Conservation (phyloP, 92 coral and sea anemone genomes). For the Parazoanthus swiftii region DNA sequence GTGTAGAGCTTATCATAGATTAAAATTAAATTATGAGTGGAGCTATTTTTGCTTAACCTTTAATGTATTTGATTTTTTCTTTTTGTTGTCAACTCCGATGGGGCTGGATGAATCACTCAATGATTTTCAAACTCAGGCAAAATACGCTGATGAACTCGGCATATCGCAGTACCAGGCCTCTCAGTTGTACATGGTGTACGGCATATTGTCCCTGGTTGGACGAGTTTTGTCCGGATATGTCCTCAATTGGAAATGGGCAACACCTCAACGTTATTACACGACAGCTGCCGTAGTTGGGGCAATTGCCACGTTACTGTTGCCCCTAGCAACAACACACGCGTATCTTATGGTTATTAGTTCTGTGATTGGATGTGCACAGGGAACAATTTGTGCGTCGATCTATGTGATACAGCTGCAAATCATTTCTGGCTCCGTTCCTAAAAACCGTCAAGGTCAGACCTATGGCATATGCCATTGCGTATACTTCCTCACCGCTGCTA, state of each 20-base stretch:
- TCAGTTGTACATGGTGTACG: background rate
- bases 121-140: background rate
- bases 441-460: background rate
- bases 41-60: too few relatives aligned
- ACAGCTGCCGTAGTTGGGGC: background rate
- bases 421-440: background rate
- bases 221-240: background rate
- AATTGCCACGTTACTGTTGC: background rate
- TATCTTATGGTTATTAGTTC: background rate
- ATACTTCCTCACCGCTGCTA: background rate
- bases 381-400: background rate
- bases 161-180: background rate
- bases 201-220: background rate
- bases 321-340: background rate
- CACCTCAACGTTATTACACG: background rate
- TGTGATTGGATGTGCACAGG: background rate
- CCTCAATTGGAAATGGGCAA: background rate
- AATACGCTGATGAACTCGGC: conserved; percentile 17
- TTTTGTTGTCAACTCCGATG: background rate
- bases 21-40: too few relatives aligned
- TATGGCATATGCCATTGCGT: background rate
- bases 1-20: too few relatives aligned
- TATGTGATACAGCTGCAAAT: background rate
- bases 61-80: background rate
- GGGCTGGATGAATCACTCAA: background rate